A percentile compares a stretch with the other conserved stretches of the same genome.
Conservation (phyloP, 2,113 vertebrate species). For the Synodontis membranacea region DNA sequence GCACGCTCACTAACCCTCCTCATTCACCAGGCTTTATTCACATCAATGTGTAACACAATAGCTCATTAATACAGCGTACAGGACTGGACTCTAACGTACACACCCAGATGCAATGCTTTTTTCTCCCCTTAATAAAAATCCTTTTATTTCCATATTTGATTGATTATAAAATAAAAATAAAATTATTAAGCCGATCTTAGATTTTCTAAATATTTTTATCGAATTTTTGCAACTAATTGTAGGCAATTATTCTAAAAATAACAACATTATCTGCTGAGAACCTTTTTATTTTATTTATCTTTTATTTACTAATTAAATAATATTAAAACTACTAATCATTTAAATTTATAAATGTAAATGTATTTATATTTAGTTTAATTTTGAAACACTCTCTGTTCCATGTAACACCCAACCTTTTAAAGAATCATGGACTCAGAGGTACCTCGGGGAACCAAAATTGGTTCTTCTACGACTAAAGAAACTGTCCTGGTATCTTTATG, state of each 20-base stretch:
- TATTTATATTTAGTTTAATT: not conserved
- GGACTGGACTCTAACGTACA: not conserved
- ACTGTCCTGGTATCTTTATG: not conserved
- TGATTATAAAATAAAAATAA: not conserved
- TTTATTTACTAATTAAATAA: not conserved
- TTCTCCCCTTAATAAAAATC: too few relatives aligned
- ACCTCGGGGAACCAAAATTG: not conserved
- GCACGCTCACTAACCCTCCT: not conserved
- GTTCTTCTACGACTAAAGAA: not conserved
- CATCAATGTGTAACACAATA: not conserved
- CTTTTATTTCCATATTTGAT: not conserved
- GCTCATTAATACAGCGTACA: not conserved
- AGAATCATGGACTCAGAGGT: not conserved
- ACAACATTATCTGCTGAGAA: not conserved
- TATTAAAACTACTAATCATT: not conserved
- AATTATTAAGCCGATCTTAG: not conserved
- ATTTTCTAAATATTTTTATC: not conserved
- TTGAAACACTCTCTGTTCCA: not conserved
- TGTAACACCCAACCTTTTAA: not conserved
- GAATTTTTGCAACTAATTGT: not conserved
- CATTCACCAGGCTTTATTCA: not conserved
- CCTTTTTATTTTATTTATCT: too few relatives aligned
- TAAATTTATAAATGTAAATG: not conserved
- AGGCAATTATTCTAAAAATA: not conserved
- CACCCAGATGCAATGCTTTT: too few relatives aligned